Evolutionary conservation across 1,140 invertebrate species (phyloP).

Genomic region (Drosophila sp.): DNA sequence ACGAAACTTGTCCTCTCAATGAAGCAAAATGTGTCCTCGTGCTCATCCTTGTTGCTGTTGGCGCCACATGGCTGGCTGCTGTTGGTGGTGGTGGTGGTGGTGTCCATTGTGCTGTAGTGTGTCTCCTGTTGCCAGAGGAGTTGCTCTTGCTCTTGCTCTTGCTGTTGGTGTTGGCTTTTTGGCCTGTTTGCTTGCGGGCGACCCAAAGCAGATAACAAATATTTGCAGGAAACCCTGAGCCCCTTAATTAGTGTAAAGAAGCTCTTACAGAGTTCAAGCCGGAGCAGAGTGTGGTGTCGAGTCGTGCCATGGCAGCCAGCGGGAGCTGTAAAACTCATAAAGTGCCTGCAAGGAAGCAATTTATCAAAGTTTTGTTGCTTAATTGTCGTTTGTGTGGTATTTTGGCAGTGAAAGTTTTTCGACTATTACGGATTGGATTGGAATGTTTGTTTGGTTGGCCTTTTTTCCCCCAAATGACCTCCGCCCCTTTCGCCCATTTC

Average conservation of each 20-base stretch:
- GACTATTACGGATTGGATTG: conserved; percentile 18
- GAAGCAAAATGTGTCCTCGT: conserved; percentile 57
- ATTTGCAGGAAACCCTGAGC: conserved; percentile 80
- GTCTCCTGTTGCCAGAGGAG: conserved; percentile 23
- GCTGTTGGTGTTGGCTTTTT: conserved; percentile 23
- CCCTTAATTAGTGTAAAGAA: conserved; percentile 82
- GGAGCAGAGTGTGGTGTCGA: background rate
- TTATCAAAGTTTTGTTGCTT: conserved; percentile 82
- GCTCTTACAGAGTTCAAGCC: conserved; percentile 29
- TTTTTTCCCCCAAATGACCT: conserved; percentile 43
- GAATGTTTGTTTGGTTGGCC: conserved; percentile 30
- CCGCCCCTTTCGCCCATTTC: background rate
- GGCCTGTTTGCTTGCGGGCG: conserved; percentile 44
- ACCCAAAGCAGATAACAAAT: conserved; percentile 76
- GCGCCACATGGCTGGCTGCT: conserved; percentile 66
- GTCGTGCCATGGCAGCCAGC: background rate
- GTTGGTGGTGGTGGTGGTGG: background rate
- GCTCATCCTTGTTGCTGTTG: conserved; percentile 34
- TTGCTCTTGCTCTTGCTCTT: conserved; percentile 19
- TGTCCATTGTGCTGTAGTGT: conserved; percentile 55
- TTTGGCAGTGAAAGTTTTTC: conserved; percentile 63
- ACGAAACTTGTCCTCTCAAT: conserved; percentile 65
- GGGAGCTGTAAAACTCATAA: conserved; percentile 54
- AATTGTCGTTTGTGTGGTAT: conserved; percentile 78
- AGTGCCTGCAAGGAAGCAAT: conserved; percentile 78